These are phyloP conservation scores for Dromas ardeola DNA, from an alignment of 2,113 vertebrate species.

Conservation along the genomic window DNA sequence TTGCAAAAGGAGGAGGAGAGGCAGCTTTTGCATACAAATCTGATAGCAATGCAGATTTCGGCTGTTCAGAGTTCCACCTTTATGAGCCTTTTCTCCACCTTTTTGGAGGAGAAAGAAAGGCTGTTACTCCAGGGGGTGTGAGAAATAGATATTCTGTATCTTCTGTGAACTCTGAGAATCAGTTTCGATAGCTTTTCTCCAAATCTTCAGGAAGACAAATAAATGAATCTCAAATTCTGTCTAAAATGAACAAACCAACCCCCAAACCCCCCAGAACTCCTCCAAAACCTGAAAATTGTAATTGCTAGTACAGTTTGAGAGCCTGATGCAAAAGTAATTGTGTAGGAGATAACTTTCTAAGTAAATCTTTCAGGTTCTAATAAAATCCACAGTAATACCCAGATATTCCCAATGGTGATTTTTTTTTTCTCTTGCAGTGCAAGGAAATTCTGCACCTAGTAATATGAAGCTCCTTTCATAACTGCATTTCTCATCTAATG, in stretches of 20 bases:
- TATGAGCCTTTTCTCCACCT: not conserved
- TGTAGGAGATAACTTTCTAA: not conserved
- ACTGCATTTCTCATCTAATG: constrained; percentile 45
- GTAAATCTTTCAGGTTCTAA: not conserved
- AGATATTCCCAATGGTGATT: constrained; percentile 1
- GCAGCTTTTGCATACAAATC: not conserved
- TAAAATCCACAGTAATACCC: not conserved
- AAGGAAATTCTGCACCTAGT: constrained; percentile 30
- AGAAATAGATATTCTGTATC: not conserved
- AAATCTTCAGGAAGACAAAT: not conserved
- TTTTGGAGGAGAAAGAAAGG: not conserved
- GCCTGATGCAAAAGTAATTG: not conserved
- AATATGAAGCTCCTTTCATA: constrained; percentile 33
- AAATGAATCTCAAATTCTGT: not conserved
- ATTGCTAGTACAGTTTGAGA: not conserved
- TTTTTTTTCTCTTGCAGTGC: not conserved
- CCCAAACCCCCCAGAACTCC: not conserved
- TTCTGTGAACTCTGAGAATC: not conserved
- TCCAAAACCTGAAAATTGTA: not conserved
- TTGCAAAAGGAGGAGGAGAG: not conserved
- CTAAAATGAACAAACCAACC: not conserved
- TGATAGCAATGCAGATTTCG: not conserved
- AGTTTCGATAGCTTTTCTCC: not conserved
- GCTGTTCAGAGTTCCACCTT: not conserved
- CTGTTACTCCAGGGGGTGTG: not conserved